phyloP scores from a whole-genome alignment of 1,140 invertebrate species.

The Sweltsa coloradensis region DNA sequence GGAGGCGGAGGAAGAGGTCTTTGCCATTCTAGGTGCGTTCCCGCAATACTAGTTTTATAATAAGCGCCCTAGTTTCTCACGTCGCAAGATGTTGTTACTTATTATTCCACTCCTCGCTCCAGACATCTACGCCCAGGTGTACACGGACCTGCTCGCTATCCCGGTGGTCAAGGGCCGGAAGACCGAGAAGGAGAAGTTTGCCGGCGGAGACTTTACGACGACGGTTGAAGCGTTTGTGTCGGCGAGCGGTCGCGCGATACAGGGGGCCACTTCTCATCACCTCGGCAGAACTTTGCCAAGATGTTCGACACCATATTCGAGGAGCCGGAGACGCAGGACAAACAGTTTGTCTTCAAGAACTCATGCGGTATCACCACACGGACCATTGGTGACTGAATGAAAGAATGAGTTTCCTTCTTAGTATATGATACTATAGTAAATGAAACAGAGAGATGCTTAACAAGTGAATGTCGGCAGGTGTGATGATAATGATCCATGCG shows the following conservation, averaged over 20 bases:
- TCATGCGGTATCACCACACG: conserved; percentile 97
- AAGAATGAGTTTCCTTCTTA: too few species aligned
- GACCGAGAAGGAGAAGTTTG: conserved; percentile 99
- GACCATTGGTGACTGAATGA: conserved; percentile 79
- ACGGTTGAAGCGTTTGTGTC: conserved; percentile 94
- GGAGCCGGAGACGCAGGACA: conserved; percentile 81
- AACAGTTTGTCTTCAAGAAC: conserved; percentile 90
- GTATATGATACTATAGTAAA: too few species aligned
- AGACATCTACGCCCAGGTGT: conserved; percentile 81
- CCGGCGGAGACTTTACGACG: conserved; percentile 91
- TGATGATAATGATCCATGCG: conserved; percentile 93
- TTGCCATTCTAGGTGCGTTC: conserved; percentile 50
- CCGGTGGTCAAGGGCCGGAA: conserved; percentile 92
- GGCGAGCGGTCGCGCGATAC: conserved; percentile 84
- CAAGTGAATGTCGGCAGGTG: conserved; percentile 46
- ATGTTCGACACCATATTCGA: conserved; percentile 98
- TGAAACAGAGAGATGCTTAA: too few species aligned
- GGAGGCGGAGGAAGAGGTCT: conserved; percentile 85
- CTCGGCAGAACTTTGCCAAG: conserved; percentile 98
- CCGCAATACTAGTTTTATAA: too few species aligned
- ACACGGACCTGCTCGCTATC: conserved; percentile 86
- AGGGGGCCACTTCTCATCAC: conserved; percentile 95
- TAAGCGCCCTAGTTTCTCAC: too few species aligned
- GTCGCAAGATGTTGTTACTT: too few species aligned
- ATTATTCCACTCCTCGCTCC: too few species aligned